Evolutionary conservation across 2,888 invertebrate genomes (phyloP).

Genomic region (Strigamia crassipes): DNA sequence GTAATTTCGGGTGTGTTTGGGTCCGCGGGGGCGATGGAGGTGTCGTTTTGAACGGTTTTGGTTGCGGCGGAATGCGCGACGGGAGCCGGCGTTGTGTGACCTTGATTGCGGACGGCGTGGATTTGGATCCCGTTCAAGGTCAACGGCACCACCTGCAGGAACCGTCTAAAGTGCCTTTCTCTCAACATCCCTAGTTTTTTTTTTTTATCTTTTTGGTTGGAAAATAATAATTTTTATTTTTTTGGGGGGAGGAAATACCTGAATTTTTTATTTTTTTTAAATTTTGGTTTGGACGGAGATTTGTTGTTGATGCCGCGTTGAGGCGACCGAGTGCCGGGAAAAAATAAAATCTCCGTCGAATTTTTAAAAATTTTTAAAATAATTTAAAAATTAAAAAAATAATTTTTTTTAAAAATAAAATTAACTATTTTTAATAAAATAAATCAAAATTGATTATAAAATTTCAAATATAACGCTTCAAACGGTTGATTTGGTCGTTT

Average conservation of each 20-base stretch:
- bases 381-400: too few relatives aligned
- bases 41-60: not conserved
- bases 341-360: too few relatives aligned
- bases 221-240: not conserved
- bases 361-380: too few relatives aligned
- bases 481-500: too few relatives aligned
- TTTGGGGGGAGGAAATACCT: not conserved
- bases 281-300: too few relatives aligned
- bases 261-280: too few relatives aligned
- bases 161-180: not conserved
- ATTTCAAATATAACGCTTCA: too few relatives aligned
- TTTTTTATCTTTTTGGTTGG: not conserved
- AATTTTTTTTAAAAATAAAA: too few relatives aligned
- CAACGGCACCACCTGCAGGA: constrained; percentile 40
- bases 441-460: too few relatives aligned
- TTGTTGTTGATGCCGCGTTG: too few relatives aligned
- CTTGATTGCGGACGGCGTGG: constrained; percentile 11
- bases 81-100: constrained; percentile 2
- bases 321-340: too few relatives aligned
- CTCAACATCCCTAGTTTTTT: not conserved
- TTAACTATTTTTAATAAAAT: too few relatives aligned
- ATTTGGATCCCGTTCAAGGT: constrained; percentile 24
- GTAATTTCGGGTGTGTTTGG: not conserved
- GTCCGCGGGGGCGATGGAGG: not conserved
- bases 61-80: not conserved